Percentiles rank a stretch among this genome's conserved stretches.
phyloP scores from a whole-genome alignment of 2,797 vertebrate species.

The Sardinella longiceps region DNA sequence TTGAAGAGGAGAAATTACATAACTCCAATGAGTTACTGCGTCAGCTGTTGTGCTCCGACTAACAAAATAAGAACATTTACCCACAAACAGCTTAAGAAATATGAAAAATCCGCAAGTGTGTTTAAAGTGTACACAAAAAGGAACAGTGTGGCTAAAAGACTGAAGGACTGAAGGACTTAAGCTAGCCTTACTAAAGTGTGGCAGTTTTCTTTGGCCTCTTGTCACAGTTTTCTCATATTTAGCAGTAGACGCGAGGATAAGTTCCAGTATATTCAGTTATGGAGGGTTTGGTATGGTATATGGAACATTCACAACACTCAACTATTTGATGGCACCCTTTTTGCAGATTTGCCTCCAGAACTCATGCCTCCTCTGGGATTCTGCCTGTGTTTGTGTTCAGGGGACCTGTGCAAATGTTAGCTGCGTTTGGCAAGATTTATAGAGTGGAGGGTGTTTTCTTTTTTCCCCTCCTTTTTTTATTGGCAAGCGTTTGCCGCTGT shows the following conservation, averaged over 20 bases:
- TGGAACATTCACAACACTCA: not conserved
- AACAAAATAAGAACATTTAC: not conserved
- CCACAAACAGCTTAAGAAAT: not conserved
- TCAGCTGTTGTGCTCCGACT: not conserved
- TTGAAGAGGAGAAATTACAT: not conserved
- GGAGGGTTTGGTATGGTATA: not conserved
- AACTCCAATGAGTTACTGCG: not conserved
- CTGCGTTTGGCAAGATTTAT: not conserved
- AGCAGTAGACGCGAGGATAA: not conserved
- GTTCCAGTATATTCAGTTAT: not conserved
- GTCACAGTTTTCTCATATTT: not conserved
- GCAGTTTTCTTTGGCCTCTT: not conserved
- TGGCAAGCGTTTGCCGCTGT: not conserved
- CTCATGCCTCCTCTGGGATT: not conserved
- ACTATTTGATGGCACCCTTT: not conserved
- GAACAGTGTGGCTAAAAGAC: not conserved
- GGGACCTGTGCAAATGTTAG: slow-evolving; percentile 11
- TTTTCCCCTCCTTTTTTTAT: too few species aligned
- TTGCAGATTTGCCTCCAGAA: not conserved
- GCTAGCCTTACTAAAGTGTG: not conserved
- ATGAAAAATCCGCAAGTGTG: not conserved
- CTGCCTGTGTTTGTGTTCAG: not conserved
- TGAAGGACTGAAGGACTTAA: not conserved
- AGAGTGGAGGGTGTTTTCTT: not conserved
- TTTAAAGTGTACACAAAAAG: not conserved